Base-by-base conservation (phyloP, 2,113 vertebrate species). In the Otocyon megalotis region DNA sequence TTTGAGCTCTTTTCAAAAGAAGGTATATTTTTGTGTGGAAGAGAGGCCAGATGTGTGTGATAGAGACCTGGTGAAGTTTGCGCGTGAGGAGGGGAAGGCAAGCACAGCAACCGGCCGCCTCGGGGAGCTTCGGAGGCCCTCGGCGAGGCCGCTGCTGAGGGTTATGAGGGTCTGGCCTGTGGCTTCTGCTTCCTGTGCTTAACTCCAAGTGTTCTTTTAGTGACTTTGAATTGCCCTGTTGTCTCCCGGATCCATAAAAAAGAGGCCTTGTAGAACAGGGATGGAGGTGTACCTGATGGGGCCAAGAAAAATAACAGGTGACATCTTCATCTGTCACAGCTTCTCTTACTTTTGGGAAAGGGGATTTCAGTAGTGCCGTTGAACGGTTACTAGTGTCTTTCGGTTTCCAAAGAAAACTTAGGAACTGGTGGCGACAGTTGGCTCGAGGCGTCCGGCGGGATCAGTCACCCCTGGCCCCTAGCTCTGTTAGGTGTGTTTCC, bases 391-490 rank as follows among this genome's bases (percentile, higher is more conserved):
- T 26, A 4, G 82, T 65, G 48, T 77, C 69, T 65, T 88, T 76
- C 76, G 63, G 2, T 69, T 89, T 96, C 54, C 48, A 94, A 62
- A 96, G 92, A 43, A 53, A 65, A 76, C 67, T 71, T 53, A 28
- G 65, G 65, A 80, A 56, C 43, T 71, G 11, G 43, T 56, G 12
- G 1, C 2, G 80, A 53, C 74, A 35, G 3, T 58, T 62, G 62
- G 35, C 48, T 50, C 4, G 8, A 60, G 69, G 84, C 62, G 80
- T 20, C 50, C 71, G 65, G 11, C n/a, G 53, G 77, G 28, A 7
- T 74, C 74, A 4, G 0, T 10, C 22, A 16, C 58, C 76, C 30
- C 20, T 3, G 5, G 2, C 22, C 14, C n/a, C 37, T 48, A 32
- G 50, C 53, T 24, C 35, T 83, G 50, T 17, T n/a, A 9, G 26